Evolutionary conservation across 64 coral and sea anemone genomes (phyloP).

Genomic region (Actinia tenebrosa): DNA sequence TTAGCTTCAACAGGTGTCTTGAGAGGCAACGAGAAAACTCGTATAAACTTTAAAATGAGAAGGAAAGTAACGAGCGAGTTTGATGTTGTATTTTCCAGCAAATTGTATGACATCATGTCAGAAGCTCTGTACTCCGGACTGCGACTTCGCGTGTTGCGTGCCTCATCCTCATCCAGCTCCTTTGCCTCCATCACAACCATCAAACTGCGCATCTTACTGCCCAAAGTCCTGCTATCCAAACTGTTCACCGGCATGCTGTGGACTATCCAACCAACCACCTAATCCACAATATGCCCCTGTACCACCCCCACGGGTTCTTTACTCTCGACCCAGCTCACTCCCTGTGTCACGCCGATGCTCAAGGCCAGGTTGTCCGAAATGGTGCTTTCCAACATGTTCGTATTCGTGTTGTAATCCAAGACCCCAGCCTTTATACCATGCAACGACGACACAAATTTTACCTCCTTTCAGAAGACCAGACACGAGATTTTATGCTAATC

Average conservation of each 20-base stretch:
- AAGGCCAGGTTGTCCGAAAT: not conserved
- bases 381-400: conserved; percentile 16
- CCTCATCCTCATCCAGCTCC: not conserved
- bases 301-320: not conserved
- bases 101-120: not conserved
- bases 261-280: not conserved
- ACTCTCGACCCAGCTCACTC: not conserved
- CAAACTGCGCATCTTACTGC: conserved; percentile 8
- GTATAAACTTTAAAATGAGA: too few relatives aligned
- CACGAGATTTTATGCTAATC: not conserved
- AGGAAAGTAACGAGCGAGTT: not conserved
- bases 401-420: conserved; percentile 12
- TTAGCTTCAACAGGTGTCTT: too few relatives aligned
- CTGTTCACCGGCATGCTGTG: not conserved
- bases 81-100: not conserved
- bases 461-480: not conserved
- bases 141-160: conserved; percentile 5
- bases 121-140: conserved; percentile 17
- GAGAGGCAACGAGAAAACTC: too few relatives aligned
- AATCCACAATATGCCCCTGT: not conserved
- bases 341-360: not conserved
- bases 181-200: not conserved
- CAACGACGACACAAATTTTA: not conserved
- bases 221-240: not conserved
- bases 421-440: not conserved